Percentiles rank a stretch among this genome's conserved stretches.
Conservation (phyloP, 2,888 invertebrate genomes). For the Acronicta alni region DNA sequence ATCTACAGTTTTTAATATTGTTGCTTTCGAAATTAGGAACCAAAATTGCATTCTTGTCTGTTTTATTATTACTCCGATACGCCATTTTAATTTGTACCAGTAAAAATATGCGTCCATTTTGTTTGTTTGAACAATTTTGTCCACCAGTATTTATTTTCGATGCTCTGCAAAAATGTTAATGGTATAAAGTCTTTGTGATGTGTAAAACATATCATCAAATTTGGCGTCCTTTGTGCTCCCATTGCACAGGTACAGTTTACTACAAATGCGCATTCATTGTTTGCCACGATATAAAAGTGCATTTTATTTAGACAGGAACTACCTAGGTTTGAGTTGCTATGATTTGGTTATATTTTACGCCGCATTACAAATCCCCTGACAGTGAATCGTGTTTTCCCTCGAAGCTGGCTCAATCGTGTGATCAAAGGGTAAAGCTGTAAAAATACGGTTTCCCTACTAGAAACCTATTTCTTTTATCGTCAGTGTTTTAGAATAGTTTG, state of each 20-base stretch:
- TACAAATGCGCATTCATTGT: slow-evolving; percentile 18
- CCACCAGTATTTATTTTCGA: background rate
- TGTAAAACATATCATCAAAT: slow-evolving; percentile 13
- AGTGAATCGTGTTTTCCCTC: slow-evolving; percentile 49
- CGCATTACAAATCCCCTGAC: slow-evolving; percentile 56
- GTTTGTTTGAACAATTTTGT: too few relatives aligned
- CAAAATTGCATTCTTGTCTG: too few relatives aligned
- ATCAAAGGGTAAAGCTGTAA: slow-evolving; percentile 48
- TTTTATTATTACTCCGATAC: too few relatives aligned
- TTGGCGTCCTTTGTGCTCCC: background rate
- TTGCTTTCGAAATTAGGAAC: background rate
- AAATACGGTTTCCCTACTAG: slow-evolving; percentile 28
- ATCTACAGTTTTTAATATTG: slow-evolving; percentile 18
- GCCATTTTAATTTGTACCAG: background rate
- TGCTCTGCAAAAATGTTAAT: slow-evolving; percentile 13
- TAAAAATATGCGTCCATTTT: too few relatives aligned
- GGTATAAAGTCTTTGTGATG: slow-evolving; percentile 15
- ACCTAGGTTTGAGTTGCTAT: slow-evolving; percentile 44
- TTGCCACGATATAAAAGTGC: slow-evolving; percentile 28
- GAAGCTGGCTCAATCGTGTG: slow-evolving; percentile 41
- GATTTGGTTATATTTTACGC: slow-evolving; percentile 52
- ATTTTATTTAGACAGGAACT: slow-evolving; percentile 44
- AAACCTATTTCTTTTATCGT: slow-evolving; percentile 4
- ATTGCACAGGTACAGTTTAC: background rate
- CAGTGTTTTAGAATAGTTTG: slow-evolving; percentile 9